Conservation (phyloP, 2,113 vertebrate genomes). For the Epinephelus lanceolatus region DNA sequence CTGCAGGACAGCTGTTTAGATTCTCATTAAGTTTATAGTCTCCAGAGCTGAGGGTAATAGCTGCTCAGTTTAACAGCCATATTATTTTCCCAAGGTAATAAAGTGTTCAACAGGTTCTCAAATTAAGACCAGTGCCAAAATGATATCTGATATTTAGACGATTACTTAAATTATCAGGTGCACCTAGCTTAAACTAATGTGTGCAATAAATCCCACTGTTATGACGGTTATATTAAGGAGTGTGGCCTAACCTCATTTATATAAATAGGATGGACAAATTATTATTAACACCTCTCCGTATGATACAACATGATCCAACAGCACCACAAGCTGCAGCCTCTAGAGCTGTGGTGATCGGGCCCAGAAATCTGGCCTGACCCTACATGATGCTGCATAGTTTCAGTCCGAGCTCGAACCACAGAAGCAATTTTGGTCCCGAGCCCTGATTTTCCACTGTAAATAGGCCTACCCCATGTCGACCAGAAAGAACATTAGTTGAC, state of each 20-base stretch:
- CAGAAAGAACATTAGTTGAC: no score
- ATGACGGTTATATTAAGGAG: not conserved
- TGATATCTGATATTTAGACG: not conserved
- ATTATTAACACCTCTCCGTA: not conserved
- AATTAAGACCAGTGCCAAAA: not conserved
- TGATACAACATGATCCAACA: not conserved
- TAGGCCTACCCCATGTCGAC: no score
- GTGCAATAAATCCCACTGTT: not conserved
- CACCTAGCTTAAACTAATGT: not conserved
- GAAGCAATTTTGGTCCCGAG: no score
- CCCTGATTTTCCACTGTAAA: no score
- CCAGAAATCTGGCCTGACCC: no score
- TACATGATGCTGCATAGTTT: no score
- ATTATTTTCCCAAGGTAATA: not conserved
- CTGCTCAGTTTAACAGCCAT: not conserved
- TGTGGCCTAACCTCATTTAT: not conserved
- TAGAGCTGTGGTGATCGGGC: not conserved
- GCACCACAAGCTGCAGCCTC: not conserved
- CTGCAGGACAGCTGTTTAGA: constrained; percentile 48
- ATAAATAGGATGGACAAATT: not conserved
- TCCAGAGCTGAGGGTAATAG: not conserved
- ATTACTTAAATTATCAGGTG: not conserved
- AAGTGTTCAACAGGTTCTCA: not conserved
- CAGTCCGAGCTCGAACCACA: no score
- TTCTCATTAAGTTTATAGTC: constrained; percentile 42